These are phyloP conservation scores for Troides aeacus DNA, from an alignment of 2,888 invertebrate species.

Conservation along the genomic window DNA sequence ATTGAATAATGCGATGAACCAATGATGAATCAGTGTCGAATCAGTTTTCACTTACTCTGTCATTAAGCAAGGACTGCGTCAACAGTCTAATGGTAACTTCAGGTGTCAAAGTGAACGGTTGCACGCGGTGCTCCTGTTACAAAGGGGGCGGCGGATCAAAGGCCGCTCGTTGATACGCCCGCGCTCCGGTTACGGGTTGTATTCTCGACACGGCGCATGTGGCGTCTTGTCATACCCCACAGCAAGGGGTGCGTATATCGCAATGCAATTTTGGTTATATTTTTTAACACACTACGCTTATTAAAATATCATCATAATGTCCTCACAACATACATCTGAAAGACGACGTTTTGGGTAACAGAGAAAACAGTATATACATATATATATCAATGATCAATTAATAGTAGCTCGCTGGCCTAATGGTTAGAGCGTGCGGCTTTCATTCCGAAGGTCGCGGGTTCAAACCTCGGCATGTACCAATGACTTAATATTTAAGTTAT, in stretches of 20 bases:
- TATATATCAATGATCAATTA: no score
- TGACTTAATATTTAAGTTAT: no score
- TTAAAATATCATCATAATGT: background rate
- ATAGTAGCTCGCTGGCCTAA: no score
- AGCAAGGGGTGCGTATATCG: conserved; percentile 19
- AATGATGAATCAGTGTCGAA: background rate
- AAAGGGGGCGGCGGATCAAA: conserved; percentile 46
- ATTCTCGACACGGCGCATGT: conserved; percentile 39
- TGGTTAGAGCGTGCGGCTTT: no score
- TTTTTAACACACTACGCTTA: background rate
- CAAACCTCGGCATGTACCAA: no score
- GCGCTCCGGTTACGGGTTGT: conserved; percentile 32
- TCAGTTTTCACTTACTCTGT: conserved; percentile 23
- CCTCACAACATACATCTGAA: background rate
- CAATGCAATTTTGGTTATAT: background rate
- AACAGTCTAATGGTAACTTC: conserved; percentile 45
- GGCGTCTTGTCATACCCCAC: conserved; percentile 34
- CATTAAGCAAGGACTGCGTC: conserved; percentile 35
- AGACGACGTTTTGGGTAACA: background rate
- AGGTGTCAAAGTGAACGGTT: conserved; percentile 48
- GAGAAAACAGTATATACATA: no score
- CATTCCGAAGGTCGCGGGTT: no score
- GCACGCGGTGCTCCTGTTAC: conserved; percentile 40
- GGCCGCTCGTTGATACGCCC: conserved; percentile 34
- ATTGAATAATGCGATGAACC: no score